A percentile compares a stretch with the other conserved stretches of the same genome.
phyloP scores from a whole-genome alignment of 2,888 invertebrate species.

The Macrophya alboannulata region DNA sequence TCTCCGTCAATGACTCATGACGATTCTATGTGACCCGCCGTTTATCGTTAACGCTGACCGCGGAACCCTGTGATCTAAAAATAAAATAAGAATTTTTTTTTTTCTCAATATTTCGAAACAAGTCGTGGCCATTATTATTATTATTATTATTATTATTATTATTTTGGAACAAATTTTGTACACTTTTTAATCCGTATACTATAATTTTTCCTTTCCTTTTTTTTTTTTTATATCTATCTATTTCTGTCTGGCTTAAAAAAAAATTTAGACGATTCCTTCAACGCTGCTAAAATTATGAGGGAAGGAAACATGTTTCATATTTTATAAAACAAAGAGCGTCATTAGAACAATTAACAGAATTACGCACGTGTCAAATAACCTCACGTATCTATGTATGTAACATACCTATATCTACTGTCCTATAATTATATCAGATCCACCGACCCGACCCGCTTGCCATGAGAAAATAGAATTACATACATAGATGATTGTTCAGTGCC shows the following conservation, averaged over 20 bases:
- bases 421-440: slow-evolving; percentile 30
- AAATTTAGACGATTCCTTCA: no score
- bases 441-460: slow-evolving; percentile 35
- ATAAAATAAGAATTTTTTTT: background rate
- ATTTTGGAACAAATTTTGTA: background rate
- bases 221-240: background rate
- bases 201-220: background rate
- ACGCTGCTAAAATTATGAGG: background rate
- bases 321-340: background rate
- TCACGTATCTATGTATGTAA: background rate
- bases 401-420: background rate
- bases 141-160: background rate
- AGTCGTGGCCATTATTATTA: background rate
- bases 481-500: slow-evolving; percentile 12
- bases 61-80: background rate
- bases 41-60: slow-evolving; percentile 11
- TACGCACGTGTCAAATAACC: background rate
- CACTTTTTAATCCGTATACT: background rate
- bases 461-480: slow-evolving; percentile 34
- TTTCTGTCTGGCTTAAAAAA: background rate
- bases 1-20: background rate
- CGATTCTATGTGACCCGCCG: slow-evolving; percentile 11
- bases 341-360: background rate
- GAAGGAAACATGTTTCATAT: background rate
- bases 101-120: slow-evolving; percentile 11